phyloP scores from a whole-genome alignment of 2,797 vertebrate genomes.

The Nyctibius grandis region DNA sequence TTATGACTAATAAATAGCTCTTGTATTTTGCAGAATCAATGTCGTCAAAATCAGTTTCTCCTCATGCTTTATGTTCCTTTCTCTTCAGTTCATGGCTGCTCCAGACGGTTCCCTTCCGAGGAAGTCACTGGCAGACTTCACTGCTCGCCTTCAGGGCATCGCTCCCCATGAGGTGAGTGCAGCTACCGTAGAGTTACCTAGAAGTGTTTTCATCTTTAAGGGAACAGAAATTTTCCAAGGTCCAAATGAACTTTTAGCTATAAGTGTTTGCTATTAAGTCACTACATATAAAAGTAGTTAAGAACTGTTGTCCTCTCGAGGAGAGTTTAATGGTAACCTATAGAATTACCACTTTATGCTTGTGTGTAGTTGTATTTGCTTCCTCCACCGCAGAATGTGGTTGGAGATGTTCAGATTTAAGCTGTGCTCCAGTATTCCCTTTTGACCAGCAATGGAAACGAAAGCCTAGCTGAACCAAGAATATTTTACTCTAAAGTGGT shows the following conservation, averaged over 20 bases:
- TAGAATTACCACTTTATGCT: accelerated
- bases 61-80: not conserved
- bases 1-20: not conserved
- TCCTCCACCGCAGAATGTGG: accelerated
- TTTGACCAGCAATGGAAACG: not conserved
- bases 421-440: not conserved
- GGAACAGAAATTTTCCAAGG: not conserved
- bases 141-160: constrained; percentile 79
- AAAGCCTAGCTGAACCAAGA: not conserved
- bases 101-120: constrained; percentile 46
- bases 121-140: constrained; percentile 79
- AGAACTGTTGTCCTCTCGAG: not conserved
- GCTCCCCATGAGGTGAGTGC: constrained; percentile 82
- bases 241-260: not conserved
- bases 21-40: not conserved
- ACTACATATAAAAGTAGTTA: not conserved
- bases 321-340: not conserved
- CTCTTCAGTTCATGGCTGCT: constrained; percentile 67
- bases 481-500: not conserved
- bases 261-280: not conserved
- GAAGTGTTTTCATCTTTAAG: not conserved
- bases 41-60: not conserved
- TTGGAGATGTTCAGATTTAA: not conserved
- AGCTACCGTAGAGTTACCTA: accelerated
- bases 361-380: not conserved